Conservation (phyloP, 2,113 vertebrate genomes). For the Aix galericulata region DNA sequence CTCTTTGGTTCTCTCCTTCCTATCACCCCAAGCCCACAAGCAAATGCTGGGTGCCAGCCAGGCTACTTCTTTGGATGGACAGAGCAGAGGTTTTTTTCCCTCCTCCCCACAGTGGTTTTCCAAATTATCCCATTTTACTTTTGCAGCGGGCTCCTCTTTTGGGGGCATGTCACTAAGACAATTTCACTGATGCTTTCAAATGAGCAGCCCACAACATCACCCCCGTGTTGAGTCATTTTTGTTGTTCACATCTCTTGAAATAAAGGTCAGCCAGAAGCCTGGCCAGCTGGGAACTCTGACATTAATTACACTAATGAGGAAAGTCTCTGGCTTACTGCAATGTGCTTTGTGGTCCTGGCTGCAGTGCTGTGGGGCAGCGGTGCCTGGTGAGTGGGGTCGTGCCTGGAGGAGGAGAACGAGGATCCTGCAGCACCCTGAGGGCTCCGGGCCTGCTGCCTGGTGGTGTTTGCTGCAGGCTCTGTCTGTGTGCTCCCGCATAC, state of each 20-base stretch:
- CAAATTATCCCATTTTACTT: not conserved
- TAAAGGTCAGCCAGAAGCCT: constrained; percentile 16
- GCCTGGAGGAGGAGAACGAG: not conserved
- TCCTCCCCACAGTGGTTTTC: not conserved
- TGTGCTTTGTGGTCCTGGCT: fast-evolving
- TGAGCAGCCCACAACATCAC: not conserved
- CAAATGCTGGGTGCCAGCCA: fast-evolving
- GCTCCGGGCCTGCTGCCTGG: not conserved
- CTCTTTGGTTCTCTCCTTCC: not conserved
- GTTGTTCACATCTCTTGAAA: not conserved
- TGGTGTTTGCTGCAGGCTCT: no score
- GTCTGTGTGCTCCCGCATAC: no score
- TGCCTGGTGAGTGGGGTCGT: no score
- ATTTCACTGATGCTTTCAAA: not conserved
- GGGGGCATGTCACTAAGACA: not conserved
- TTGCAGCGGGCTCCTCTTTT: not conserved
- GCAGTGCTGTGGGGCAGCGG: not conserved
- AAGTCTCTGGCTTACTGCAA: not conserved
- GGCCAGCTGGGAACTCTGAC: not conserved
- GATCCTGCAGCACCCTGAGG: not conserved
- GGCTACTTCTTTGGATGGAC: not conserved
- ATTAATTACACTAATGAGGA: constrained; percentile 36
- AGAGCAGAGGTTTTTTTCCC: not conserved
- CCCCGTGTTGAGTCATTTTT: not conserved
- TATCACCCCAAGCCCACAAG: fast-evolving